These are phyloP conservation scores for Magallana gigas DNA, from an alignment of 1,140 invertebrate species.

Conservation along the genomic window DNA sequence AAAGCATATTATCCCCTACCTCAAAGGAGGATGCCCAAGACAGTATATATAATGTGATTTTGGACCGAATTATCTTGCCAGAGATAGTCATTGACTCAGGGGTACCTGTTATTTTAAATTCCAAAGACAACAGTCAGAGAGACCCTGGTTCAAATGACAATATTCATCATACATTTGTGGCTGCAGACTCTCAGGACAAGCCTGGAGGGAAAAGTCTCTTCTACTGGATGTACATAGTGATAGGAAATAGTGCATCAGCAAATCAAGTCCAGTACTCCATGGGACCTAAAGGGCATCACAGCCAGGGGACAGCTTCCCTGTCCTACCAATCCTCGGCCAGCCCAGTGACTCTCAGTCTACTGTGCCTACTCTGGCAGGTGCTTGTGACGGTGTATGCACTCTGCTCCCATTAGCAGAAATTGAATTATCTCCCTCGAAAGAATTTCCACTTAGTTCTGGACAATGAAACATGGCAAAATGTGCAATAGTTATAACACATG, in stretches of 20 bases:
- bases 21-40: not conserved
- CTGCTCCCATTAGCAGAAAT: not conserved
- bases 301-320: not conserved
- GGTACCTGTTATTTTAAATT: conserved; percentile 21
- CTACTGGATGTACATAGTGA: conserved; percentile 14
- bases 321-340: conserved; percentile 12
- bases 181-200: not conserved
- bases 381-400: not conserved
- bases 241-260: not conserved
- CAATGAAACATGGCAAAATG: conserved; percentile 16
- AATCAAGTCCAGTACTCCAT: not conserved
- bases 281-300: not conserved
- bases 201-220: not conserved
- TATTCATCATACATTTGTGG: not conserved
- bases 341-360: not conserved
- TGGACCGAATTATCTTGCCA: conserved; percentile 23
- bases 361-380: not conserved
- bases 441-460: not conserved
- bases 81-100: not conserved
- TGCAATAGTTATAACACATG: conserved; percentile 28
- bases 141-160: not conserved
- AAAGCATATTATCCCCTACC: not conserved
- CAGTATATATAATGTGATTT: not conserved
- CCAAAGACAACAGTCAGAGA: not conserved
- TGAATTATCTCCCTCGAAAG: not conserved